Evolutionary conservation across 1,140 invertebrate species (phyloP).

Genomic region (Pachyrhynchus sulphureomaculatus): DNA sequence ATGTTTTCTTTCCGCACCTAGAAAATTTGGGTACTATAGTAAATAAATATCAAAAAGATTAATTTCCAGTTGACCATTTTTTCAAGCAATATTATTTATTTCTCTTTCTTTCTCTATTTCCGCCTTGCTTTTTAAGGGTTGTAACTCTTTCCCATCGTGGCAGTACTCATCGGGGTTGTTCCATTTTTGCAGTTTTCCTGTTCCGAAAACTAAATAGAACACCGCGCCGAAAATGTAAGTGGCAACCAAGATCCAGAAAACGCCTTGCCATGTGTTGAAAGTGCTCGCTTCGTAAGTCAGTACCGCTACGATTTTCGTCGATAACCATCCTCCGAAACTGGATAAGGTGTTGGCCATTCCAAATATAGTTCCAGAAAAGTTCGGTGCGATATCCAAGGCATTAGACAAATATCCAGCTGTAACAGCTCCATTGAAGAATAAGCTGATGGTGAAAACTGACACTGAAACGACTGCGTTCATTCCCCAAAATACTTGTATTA

Average conservation of each 20-base stretch:
- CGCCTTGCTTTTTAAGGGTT: conserved; percentile 48
- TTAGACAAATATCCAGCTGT: conserved; percentile 87
- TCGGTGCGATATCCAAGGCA: conserved; percentile 85
- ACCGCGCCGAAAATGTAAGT: conserved; percentile 72
- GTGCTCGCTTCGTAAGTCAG: conserved; percentile 76
- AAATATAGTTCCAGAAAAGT: conserved; percentile 88
- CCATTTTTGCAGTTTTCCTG: conserved; percentile 72
- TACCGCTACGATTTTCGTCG: conserved; percentile 79
- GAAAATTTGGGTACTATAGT: too few relatives aligned
- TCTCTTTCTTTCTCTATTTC: conserved; percentile 42
- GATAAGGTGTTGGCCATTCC: conserved; percentile 88
- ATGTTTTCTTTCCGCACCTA: neutral
- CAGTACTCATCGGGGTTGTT: conserved; percentile 55
- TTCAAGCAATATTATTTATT: conserved; percentile 17
- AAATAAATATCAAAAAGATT: neutral
- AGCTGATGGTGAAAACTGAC: conserved; percentile 70
- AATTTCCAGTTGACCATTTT: neutral
- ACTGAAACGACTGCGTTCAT: conserved; percentile 68
- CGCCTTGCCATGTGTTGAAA: conserved; percentile 76
- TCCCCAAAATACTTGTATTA: conserved; percentile 68
- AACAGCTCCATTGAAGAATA: conserved; percentile 82
- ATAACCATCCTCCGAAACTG: conserved; percentile 84
- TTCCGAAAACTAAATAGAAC: conserved; percentile 68
- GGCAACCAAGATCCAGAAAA: conserved; percentile 78
- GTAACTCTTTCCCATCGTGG: conserved; percentile 48